Conservation (phyloP, 2,888 invertebrate genomes). For the Dryococelus australis region DNA sequence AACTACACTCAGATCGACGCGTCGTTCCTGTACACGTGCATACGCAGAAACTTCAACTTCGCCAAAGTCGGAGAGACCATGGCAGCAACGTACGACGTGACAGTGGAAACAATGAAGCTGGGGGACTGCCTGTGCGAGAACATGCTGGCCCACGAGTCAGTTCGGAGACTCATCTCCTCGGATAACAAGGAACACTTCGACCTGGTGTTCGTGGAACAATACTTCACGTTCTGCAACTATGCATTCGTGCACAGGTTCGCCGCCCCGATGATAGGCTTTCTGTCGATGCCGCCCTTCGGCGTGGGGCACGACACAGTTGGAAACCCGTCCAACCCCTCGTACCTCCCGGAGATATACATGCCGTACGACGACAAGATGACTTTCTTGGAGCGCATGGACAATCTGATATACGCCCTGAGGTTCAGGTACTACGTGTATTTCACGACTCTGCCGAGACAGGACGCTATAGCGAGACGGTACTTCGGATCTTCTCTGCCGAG, state of each 20-base stretch:
- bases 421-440: not conserved
- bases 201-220: slow-evolving; percentile 65
- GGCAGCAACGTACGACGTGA: not conserved
- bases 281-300: slow-evolving; percentile 53
- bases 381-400: slow-evolving; percentile 52
- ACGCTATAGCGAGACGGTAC: slow-evolving; percentile 27
- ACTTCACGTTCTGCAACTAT: slow-evolving; percentile 50
- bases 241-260: slow-evolving; percentile 50
- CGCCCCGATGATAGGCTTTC: slow-evolving; percentile 61
- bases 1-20: slow-evolving; percentile 38
- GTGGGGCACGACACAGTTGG: slow-evolving; percentile 53
- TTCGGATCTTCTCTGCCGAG: slow-evolving; percentile 30
- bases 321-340: slow-evolving; percentile 54
- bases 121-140: not conserved
- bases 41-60: slow-evolving; percentile 30
- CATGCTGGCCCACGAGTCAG: not conserved
- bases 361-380: slow-evolving; percentile 49
- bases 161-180: not conserved
- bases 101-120: not conserved
- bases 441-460: not conserved
- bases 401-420: slow-evolving; percentile 11
- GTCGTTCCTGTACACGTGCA: slow-evolving; percentile 33
- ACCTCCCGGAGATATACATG: slow-evolving; percentile 54
- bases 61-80: slow-evolving; percentile 29
- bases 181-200: slow-evolving; percentile 59